Evolutionary conservation across 2,113 vertebrate genomes (phyloP).

Genomic region (Rallus limicola): DNA sequence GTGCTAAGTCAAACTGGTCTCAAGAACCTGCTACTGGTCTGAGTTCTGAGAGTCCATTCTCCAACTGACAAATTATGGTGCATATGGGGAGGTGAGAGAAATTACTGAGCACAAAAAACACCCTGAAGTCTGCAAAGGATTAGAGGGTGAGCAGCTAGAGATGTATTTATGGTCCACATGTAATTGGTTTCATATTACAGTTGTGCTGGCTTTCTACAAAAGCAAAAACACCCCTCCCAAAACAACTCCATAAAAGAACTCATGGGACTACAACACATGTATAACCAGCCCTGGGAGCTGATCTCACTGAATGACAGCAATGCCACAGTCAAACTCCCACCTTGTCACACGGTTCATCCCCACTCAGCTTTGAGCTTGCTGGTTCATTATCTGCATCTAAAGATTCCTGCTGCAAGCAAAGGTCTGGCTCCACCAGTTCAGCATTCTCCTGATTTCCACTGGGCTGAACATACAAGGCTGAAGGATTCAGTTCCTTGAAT

Average conservation of each 20-base stretch:
- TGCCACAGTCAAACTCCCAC: neutral
- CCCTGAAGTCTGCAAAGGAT: neutral
- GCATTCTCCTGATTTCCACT: neutral
- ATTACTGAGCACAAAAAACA: neutral
- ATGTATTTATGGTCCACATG: neutral
- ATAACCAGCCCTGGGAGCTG: neutral
- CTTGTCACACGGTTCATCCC: neutral
- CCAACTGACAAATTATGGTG: neutral
- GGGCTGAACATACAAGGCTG: constrained; percentile 79
- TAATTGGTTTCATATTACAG: neutral
- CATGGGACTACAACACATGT: fast-evolving
- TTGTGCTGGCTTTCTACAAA: neutral
- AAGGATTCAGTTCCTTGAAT: constrained; percentile 76
- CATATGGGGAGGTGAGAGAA: neutral
- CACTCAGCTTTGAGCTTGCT: neutral
- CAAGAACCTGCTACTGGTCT: neutral
- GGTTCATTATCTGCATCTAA: neutral
- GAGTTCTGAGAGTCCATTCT: neutral
- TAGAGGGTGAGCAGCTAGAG: neutral
- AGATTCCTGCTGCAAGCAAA: constrained; percentile 2
- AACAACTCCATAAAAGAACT: neutral
- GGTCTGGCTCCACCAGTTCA: neutral
- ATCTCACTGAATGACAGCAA: neutral
- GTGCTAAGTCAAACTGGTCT: neutral
- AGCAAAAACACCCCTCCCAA: neutral